Percentiles rank a stretch among this genome's conserved stretches.
phyloP scores from a whole-genome alignment of 2,888 invertebrate species.

The Eupeodes luniger region DNA sequence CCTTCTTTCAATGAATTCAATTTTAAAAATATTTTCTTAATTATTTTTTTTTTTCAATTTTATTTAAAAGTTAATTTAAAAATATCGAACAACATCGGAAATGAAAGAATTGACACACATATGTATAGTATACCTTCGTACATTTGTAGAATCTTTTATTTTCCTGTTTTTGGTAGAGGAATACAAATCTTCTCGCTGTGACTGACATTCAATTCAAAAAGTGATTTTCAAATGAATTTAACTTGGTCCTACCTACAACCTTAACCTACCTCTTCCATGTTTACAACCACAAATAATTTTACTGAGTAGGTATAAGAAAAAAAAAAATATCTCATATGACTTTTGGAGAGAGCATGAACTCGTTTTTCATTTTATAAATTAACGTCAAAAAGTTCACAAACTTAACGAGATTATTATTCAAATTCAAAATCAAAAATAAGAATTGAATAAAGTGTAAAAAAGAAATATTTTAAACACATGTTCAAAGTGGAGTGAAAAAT shows the following conservation, averaged over 20 bases:
- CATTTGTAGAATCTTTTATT: too few species aligned
- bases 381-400: conserved; percentile 14
- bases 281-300: too few species aligned
- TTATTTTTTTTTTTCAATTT: not conserved
- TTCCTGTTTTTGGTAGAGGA: not conserved
- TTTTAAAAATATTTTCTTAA: too few species aligned
- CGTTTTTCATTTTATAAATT: not conserved
- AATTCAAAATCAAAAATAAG: too few species aligned
- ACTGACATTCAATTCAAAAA: conserved; percentile 47
- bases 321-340: too few species aligned
- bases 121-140: not conserved
- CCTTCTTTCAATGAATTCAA: too few species aligned
- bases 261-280: too few species aligned
- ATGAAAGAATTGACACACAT: not conserved
- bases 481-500: too few species aligned
- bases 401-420: not conserved
- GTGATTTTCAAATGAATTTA: conserved; percentile 35
- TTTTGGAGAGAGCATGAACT: too few species aligned
- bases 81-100: not conserved
- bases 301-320: too few species aligned
- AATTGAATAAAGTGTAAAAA: too few species aligned
- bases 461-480: too few species aligned
- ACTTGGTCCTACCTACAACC: not conserved
- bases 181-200: not conserved
- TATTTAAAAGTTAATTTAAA: not conserved